Percentiles rank a stretch among this genome's conserved stretches.
These are phyloP conservation scores for Pimephales promelas DNA, from an alignment of 2,113 vertebrate species.

Conservation along the genomic window DNA sequence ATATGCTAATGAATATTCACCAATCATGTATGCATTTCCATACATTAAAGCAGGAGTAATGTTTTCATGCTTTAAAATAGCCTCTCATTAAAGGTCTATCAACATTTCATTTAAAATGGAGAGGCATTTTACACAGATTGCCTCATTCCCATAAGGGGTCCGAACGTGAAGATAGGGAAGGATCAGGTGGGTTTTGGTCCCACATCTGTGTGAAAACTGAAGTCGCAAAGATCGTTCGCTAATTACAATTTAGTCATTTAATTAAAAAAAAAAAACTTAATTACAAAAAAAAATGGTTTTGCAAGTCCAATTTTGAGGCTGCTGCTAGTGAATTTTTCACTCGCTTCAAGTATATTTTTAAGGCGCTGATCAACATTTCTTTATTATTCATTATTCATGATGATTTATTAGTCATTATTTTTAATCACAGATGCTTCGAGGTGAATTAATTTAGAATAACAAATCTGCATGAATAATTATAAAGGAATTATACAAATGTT, in stretches of 20 bases:
- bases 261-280: not conserved
- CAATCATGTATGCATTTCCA: constrained; percentile 4
- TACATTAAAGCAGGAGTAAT: not conserved
- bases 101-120: constrained; percentile 34
- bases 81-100: constrained; percentile 42
- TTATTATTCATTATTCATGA: not conserved
- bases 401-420: not conserved
- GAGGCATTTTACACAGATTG: not conserved
- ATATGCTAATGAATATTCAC: constrained; percentile 34
- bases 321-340: not conserved
- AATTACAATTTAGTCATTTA: not conserved
- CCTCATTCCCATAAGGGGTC: constrained; percentile 3
- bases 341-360: not conserved
- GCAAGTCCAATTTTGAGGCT: not conserved
- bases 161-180: not conserved
- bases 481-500: not conserved
- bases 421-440: not conserved
- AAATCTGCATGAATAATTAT: not conserved
- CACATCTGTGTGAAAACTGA: not conserved
- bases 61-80: constrained; percentile 35
- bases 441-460: not conserved
- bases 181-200: constrained; percentile 24
- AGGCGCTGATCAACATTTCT: not conserved
- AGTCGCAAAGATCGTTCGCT: not conserved
- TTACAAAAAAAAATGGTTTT: not conserved